Evolutionary conservation across 1,140 invertebrate genomes (phyloP), one percentile per base, ranked within the genome.

Genomic region (Sycophila sp.): DNA sequence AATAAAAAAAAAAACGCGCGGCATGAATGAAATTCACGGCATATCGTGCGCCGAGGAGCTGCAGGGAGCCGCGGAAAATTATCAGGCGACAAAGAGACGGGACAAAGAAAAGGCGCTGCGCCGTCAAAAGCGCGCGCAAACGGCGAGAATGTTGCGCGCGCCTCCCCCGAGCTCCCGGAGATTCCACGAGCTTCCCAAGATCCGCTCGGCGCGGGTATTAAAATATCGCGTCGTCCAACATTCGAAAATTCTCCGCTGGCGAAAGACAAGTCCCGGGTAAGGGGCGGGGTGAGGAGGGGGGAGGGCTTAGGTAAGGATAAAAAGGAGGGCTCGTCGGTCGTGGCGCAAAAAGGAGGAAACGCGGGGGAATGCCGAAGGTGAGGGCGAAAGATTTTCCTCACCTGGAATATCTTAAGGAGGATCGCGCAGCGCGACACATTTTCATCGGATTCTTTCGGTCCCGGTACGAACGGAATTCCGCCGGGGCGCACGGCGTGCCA

Each of bases 401-500:
- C 77, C 78, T 77, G 76, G 75, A 77, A 81, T 82, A 77, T 79
- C 80, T 75, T 71, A 51, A 78, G 74, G 70, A 79, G 74, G 70
- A 78, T 76, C 72, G 65, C 17, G 26, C 3, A 22, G 59, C 34
- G 36, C 73, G 77, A 77, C 79, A 78, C 76, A 82, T 80, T 84
- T 82, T 79, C 78, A 78, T 78, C 74, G 78, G 75, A 84, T 84
- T 83, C 81, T 82, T 84, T 62, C 73, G 51, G 56, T 5, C 55
- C 36, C 62, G 75, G 75, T 77, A 79, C 74, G 72, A 72, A 30
- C 28, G 40, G 68, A 69, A 69, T 69, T 70, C 38, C 38, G 42
- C 49, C 6, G 38, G 28, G 51, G n/a, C 66, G 22, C 36, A 10
- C 24, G 15, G 2, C 36, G n/a, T 7, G 15, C 1, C 15, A 24